phyloP scores from a whole-genome alignment of 2,113 vertebrate genomes.

The Octodon degus region DNA sequence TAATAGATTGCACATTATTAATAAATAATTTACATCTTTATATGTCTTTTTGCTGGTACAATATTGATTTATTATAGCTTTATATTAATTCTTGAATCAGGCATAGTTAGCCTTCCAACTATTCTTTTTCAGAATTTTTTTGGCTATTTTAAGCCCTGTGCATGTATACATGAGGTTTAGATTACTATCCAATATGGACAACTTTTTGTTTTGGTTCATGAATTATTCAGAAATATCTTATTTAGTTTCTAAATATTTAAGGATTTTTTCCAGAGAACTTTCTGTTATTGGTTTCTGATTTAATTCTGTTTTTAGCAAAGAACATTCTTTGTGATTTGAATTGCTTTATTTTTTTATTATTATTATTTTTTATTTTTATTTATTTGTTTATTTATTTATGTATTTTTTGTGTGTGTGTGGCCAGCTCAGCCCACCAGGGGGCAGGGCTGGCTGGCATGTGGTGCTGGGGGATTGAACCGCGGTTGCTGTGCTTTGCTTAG shows the following conservation, averaged over 20 bases:
- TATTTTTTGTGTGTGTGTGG: no score
- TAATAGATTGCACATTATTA: no score
- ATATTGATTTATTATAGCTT: not conserved
- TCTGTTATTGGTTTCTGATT: not conserved
- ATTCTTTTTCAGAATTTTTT: not conserved
- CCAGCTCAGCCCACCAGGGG: no score
- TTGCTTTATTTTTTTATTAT: no score
- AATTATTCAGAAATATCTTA: not conserved
- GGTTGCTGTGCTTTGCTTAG: no score
- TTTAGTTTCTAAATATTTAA: not conserved
- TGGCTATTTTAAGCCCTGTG: not conserved
- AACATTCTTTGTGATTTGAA: not conserved
- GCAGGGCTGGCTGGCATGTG: no score
- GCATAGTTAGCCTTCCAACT: not conserved
- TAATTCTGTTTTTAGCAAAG: not conserved
- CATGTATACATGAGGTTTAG: slow-evolving; percentile 1
- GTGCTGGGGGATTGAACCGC: no score
- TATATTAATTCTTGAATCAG: not conserved
- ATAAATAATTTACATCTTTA: not conserved
- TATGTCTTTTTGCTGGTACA: not conserved
- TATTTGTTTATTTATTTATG: no score
- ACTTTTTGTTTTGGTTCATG: slow-evolving; percentile 5
- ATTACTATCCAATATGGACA: not conserved
- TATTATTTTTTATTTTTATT: no score
- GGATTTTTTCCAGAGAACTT: not conserved